phyloP scores from a whole-genome alignment of 2,888 invertebrate species.

The Rhagonycha lutea region DNA sequence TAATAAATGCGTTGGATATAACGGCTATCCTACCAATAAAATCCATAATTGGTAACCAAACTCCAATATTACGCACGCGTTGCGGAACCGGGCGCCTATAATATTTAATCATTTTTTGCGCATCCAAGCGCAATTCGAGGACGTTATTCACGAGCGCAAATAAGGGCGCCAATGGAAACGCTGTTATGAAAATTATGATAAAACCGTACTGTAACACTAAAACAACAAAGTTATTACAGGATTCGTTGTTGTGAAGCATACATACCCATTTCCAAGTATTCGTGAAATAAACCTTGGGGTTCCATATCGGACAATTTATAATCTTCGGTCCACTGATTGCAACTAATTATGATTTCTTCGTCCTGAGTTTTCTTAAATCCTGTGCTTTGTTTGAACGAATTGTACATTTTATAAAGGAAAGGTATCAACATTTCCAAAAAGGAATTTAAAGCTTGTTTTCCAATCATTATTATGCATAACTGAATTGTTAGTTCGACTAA shows the following conservation, averaged over 20 bases:
- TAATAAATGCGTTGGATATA: conserved; percentile 74
- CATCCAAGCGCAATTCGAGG: conserved; percentile 82
- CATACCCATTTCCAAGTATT: conserved; percentile 86
- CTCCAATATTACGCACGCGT: conserved; percentile 76
- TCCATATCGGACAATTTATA: conserved; percentile 68
- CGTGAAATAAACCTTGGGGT: conserved; percentile 73
- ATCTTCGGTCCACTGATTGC: conserved; percentile 77
- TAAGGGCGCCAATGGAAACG: conserved; percentile 83
- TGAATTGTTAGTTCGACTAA: conserved; percentile 86
- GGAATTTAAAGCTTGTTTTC: conserved; percentile 80
- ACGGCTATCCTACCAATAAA: conserved; percentile 76
- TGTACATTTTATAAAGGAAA: conserved; percentile 61
- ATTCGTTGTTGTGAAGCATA: background rate
- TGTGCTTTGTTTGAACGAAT: conserved; percentile 54
- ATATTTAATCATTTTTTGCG: conserved; percentile 77
- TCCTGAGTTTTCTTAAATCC: conserved; percentile 55
- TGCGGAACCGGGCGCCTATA: conserved; percentile 75
- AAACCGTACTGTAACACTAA: conserved; percentile 85
- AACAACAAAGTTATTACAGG: background rate
- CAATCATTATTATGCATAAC: conserved; percentile 82
- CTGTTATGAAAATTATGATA: conserved; percentile 82
- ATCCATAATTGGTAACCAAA: conserved; percentile 78
- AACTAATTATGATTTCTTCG: conserved; percentile 55
- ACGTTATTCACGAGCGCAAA: conserved; percentile 83
- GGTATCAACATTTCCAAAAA: conserved; percentile 79